Base-by-base conservation (phyloP, 2,797 vertebrate species). In the Sebastes trivittatus region DNA sequence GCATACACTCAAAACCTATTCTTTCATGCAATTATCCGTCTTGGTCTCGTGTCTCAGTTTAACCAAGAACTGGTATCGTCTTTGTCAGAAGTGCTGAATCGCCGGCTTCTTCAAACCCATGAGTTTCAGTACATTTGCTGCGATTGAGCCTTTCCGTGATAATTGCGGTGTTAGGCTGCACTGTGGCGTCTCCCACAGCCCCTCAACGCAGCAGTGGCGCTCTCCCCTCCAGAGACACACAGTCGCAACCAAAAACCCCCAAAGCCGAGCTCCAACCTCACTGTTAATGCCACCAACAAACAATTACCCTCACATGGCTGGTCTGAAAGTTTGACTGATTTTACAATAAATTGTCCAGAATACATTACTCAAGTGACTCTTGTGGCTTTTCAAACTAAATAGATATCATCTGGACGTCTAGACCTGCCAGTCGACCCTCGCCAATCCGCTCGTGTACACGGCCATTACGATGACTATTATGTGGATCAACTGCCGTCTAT, bases 241-340 rank as follows among this genome's bases (percentile, higher is more conserved):
- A 93, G 94, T 94, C 94, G 88, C 87, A 85, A 93, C 94, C 93
- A 93, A 93, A 93, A 94, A 93, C 88, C 91, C 92, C 85, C 69
- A 88, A 91, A 88, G 86, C 81, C 7, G 75, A 58, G 82, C 78
- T 86, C 80, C 36, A 80, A 85, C 88, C 82, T 82, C 82, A 58
- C 72, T 74, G 75, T 87, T 88, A 90, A 87, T 85, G 83, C 84
- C 65, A 78, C 92, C 82, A 82, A 72, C 80, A 84, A 83, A 85
- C 89, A 84, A 87, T 87, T 84, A 86, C 85, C 81, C 68, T 66
- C 56, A 38, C 70, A 73, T 69, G 59, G 34, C 66, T 59, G 27
- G 56, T 52, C 76, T 76, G 64, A 83, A 71, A 27, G 54, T 67
- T 72, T 63, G 76, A 85, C 70, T 30, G 80, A 84, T 54, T 85